Base-by-base conservation (phyloP, 2,888 invertebrate species). In the Torymus tubicola region DNA sequence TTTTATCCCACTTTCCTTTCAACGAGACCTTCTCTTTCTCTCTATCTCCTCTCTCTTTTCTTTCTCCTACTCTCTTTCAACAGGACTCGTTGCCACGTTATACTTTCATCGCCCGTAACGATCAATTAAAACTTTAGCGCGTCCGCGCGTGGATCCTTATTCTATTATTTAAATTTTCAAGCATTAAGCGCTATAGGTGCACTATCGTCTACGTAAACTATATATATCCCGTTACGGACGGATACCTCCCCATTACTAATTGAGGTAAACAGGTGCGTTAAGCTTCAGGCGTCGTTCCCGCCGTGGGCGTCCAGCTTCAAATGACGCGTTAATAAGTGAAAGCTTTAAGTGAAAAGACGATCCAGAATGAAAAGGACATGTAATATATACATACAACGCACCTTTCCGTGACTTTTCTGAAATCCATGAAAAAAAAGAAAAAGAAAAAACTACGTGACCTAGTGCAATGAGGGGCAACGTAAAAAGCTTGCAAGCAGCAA, bases 101-200 rank as follows among this genome's bases (percentile, higher is more conserved):
- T 70, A 69, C 55, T 76, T 76, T 69, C 55, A 69, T 69, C 31
- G 11, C 21, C 31, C 55, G 55, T 76, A 69, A 77, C 53, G 70
- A 69, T 70, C 77, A 70, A 77, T 76, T 76, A 63, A 76, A 76
- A 69, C 61, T 68, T 68, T 18, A 31, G 31, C 31, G 61, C 58
- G 58, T 16, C n/a, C 58, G 18, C 24, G n/a, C 69, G 1, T n/a
- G 13, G 53, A 71, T 63, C 57, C 68, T 73, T 73, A 65, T 73
- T 73, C 73, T 53, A 73, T 78, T 78, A 73, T 73, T 73, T 18
- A 67, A 77, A 77, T 55, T 64, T 64, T 69, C 55, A 67, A 68
- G 67, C 50, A 75, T 68, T 57, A 18, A 65, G 18, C 50, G 42
- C 21, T 65, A 58, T 65, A 58, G 50, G 13, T 10, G 42, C 5